Evolutionary conservation across 2,888 invertebrate species (phyloP).

Genomic region (Lochmaea capreae): DNA sequence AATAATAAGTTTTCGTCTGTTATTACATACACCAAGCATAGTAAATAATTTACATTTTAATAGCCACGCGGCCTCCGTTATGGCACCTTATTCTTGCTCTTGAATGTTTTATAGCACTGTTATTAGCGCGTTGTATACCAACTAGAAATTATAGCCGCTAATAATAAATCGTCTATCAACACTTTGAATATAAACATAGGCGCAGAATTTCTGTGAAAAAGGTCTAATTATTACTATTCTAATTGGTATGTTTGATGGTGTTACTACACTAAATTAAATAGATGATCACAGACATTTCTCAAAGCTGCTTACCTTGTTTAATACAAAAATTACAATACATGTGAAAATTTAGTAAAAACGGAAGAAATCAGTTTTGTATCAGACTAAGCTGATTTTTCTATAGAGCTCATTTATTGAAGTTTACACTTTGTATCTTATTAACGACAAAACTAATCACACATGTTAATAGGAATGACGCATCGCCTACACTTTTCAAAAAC

Average conservation of each 20-base stretch:
- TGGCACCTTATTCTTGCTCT: conserved; percentile 31
- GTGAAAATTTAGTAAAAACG: no score
- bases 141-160: conserved; percentile 44
- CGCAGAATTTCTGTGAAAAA: not conserved
- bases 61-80: conserved; percentile 26
- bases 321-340: no score
- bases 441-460: no score
- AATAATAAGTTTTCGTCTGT: conserved; percentile 37
- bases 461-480: no score
- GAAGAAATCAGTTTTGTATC: no score
- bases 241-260: not conserved
- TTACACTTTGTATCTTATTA: no score
- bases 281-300: no score
- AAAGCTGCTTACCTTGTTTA: no score
- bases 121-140: conserved; percentile 34
- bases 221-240: not conserved
- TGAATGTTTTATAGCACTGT: conserved; percentile 34
- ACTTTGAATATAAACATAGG: conserved; percentile 24
- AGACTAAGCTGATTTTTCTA: no score
- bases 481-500: no score
- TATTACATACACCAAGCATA: conserved; percentile 34
- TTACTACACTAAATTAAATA: no score
- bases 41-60: conserved; percentile 41
- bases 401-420: no score
- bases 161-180: conserved; percentile 45